phyloP scores from a whole-genome alignment of 2,888 invertebrate genomes.

The Morpho helenor region DNA sequence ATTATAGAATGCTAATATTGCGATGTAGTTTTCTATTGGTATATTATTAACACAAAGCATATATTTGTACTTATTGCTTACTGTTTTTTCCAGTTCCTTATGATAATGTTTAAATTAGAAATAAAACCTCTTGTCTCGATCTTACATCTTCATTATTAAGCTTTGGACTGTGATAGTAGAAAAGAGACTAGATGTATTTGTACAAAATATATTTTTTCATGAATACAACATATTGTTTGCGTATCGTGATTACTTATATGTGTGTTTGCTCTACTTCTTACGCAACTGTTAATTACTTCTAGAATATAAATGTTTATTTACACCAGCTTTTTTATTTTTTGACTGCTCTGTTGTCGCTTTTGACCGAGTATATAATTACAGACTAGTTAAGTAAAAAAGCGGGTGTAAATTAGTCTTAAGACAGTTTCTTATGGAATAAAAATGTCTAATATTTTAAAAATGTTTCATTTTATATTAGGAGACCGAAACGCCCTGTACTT shows the following conservation, averaged over 20 bases:
- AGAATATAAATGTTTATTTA: slow-evolving; percentile 17
- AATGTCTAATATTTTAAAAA: slow-evolving; percentile 33
- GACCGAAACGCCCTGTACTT: no score
- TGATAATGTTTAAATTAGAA: no score
- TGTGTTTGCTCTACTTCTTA: slow-evolving; percentile 39
- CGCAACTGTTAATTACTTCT: slow-evolving; percentile 36
- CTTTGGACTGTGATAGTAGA: slow-evolving; percentile 74
- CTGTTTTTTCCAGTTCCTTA: no score
- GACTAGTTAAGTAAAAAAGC: background rate
- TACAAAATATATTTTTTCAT: slow-evolving; percentile 48
- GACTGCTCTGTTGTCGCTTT: background rate
- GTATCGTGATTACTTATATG: slow-evolving; percentile 32
- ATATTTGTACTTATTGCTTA: no score
- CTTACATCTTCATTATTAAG: slow-evolving; percentile 33
- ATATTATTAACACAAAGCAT: no score
- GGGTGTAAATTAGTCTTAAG: slow-evolving; percentile 30
- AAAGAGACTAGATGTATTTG: slow-evolving; percentile 47
- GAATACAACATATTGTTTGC: slow-evolving; percentile 38
- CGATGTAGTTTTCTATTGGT: no score
- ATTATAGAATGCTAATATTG: no score
- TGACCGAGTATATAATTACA: background rate
- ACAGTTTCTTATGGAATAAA: slow-evolving; percentile 64
- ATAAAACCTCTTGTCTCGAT: background rate
- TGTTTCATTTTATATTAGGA: slow-evolving; percentile 8
- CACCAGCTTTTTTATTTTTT: background rate